phyloP scores from a whole-genome alignment of 2,113 vertebrate species.

The Oreochromis tanganicae region DNA sequence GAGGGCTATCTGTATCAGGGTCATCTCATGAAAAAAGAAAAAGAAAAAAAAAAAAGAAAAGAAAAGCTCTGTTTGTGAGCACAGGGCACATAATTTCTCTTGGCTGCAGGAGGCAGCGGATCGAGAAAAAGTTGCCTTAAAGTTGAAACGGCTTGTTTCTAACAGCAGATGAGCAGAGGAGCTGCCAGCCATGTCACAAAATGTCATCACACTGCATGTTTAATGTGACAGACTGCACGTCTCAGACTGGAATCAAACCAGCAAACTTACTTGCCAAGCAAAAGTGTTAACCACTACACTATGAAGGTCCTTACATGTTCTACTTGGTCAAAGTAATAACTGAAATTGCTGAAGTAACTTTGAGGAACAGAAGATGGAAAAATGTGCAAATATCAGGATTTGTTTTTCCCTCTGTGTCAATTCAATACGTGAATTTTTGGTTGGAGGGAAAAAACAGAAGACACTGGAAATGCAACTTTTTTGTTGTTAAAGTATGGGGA shows the following conservation, averaged over 20 bases:
- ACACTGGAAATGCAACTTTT: not conserved
- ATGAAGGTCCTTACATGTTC: not conserved
- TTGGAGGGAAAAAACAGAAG: not conserved
- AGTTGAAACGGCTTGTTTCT: not conserved
- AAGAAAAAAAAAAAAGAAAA: too few species aligned
- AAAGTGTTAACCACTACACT: not conserved
- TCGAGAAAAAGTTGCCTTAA: not conserved
- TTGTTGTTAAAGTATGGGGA: not conserved
- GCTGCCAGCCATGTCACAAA: not conserved
- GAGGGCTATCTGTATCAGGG: not conserved
- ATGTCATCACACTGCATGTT: not conserved
- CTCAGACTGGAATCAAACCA: not conserved
- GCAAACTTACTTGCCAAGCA: not conserved
- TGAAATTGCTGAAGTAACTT: not conserved
- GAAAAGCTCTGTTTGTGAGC: not conserved
- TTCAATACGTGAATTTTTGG: not conserved
- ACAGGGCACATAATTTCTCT: not conserved
- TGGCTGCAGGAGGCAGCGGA: not conserved
- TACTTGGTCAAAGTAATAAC: not conserved
- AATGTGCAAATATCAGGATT: not conserved
- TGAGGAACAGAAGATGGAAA: not conserved
- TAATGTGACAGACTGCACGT: not conserved
- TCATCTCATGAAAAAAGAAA: rapidly evolving
- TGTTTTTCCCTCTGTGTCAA: not conserved
- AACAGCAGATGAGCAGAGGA: not conserved